Evolutionary conservation across 1,140 invertebrate genomes (phyloP), one percentile per base, ranked within the genome.

Genomic region (Maniola jurtina): DNA sequence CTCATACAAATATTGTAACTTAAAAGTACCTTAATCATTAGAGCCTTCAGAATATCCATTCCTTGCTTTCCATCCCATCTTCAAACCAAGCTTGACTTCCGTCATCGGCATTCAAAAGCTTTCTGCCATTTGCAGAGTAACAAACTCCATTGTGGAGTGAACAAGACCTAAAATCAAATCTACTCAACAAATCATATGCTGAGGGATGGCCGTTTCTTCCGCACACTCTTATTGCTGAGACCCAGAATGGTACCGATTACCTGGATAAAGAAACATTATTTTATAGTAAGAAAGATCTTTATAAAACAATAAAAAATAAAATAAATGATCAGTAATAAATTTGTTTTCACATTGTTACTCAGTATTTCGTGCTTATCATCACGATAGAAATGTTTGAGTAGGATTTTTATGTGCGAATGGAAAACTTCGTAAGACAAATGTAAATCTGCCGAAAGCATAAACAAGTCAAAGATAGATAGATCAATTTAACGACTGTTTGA

Each of bases 201-300:
- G 61, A 96, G 89, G 2, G 95, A 96, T 34, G 95, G 95, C 71
- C 95, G 92, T 86, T 95, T 95, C 89, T 95, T 95, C 68, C 94
- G 89, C 54, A 94, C 93, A 70, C 93, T 94, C 81, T 94, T 94
- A 68, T 93, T 95, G 80, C 94, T 95, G 76, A 95, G 93, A 0
- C 95, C 95, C 70, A 96, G 95, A 68, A 96, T 95, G 66, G 94
- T 94, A 13, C 95, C 95, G 70, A 96, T 92, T 64, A 94, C 93
- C 83, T 94, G 84, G 64, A 69, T 58, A 73, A 68, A 64, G 55
- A 70, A 45, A 58, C 0, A 42, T 55, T 2, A 40, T 25, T 16
- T 42, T 66, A 55, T 47, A 14, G 42, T 14, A 36, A 50, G 15
- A 61, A 16, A 36, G 9, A 38, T 35, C 11, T 48, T 16, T n/a